A percentile compares a stretch with the other conserved stretches of the same genome.
Conservation (phyloP, 2,888 invertebrate species). For the Archips xylosteana region DNA sequence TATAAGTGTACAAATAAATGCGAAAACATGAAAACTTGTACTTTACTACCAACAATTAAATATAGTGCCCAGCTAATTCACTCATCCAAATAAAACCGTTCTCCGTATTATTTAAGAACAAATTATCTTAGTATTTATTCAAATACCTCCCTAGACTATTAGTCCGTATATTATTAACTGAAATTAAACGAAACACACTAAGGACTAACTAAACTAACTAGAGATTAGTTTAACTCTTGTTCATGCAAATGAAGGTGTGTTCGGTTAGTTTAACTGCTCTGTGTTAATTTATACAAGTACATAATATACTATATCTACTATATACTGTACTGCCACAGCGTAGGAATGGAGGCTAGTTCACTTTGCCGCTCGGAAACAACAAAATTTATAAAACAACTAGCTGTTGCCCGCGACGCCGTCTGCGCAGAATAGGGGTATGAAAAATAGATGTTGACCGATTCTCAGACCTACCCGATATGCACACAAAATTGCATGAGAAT, state of each 20-base stretch:
- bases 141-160: neutral
- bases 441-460: no score
- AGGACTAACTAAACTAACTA: conserved; percentile 44
- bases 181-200: conserved; percentile 33
- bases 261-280: conserved; percentile 44
- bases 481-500: no score
- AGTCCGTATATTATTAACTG: conserved; percentile 21
- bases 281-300: conserved; percentile 29
- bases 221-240: conserved; percentile 46
- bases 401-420: no score
- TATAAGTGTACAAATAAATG: no score
- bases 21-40: no score
- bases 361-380: neutral
- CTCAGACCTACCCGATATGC: no score
- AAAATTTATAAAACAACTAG: no score
- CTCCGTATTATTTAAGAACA: neutral
- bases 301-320: neutral
- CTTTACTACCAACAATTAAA: no score
- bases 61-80: neutral
- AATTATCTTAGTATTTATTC: neutral
- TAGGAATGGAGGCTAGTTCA: neutral
- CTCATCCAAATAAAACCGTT: neutral
- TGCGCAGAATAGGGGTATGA: no score
- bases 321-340: neutral
- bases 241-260: conserved; percentile 49